These are phyloP conservation scores for Atrina japonica DNA, from an alignment of 2,888 invertebrate species.

Conservation along the genomic window DNA sequence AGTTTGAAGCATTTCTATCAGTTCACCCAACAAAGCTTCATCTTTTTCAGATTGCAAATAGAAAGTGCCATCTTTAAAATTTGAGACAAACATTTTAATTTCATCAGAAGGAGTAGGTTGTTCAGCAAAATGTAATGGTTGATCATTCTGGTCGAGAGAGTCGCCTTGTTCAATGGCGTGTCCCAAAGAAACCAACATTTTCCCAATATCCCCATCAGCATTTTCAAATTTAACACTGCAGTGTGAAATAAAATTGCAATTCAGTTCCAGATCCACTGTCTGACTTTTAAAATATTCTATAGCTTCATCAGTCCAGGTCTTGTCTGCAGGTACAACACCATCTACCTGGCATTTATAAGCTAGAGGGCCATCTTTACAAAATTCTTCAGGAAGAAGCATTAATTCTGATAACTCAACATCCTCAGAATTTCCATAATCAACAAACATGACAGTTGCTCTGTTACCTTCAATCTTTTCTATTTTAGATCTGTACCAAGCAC, in stretches of 20 bases:
- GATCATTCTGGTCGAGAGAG: no score
- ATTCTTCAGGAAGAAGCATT: no score
- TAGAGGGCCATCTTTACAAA: no score
- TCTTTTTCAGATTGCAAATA: conserved; percentile 54
- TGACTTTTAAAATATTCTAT: conserved; percentile 52
- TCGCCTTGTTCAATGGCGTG: conserved; percentile 8
- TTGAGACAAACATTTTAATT: conserved; percentile 45
- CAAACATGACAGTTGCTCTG: conserved; percentile 59
- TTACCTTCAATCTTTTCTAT: conserved; percentile 38
- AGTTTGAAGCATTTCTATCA: conserved; percentile 49
- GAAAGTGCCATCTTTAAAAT: conserved; percentile 59
- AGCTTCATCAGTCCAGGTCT: conserved; percentile 58
- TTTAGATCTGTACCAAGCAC: conserved; percentile 60
- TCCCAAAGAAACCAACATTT: conserved; percentile 7
- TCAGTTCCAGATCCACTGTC: conserved; percentile 36
- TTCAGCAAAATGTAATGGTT: conserved; percentile 2
- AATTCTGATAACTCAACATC: no score
- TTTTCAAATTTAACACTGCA: conserved; percentile 45
- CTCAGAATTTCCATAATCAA: conserved; percentile 75
- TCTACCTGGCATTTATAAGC: conserved; percentile 32
- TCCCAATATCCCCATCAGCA: conserved; percentile 46
- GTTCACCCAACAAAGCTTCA: conserved; percentile 45
- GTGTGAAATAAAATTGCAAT: conserved; percentile 46
- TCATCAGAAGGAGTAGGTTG: conserved; percentile 25
- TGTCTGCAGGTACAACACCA: conserved; percentile 49